Evolutionary conservation across 2,797 vertebrate species (phyloP), one percentile per base, ranked within the genome.

Genomic region (Peromyscus aztecus): DNA sequence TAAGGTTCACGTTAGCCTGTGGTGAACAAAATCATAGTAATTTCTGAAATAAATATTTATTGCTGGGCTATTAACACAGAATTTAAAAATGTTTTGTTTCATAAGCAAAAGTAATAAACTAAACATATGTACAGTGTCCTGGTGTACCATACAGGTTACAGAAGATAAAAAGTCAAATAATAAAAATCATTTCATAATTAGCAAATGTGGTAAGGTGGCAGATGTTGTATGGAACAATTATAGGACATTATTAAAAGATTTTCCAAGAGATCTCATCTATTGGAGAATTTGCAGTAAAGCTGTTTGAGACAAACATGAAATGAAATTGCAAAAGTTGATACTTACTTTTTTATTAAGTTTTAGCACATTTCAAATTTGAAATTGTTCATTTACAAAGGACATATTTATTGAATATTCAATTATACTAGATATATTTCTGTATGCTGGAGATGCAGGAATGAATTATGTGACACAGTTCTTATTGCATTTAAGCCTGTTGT

Each of bases 161-260:
- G 5, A 61, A 94, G 52, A 57, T 4, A 85, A n/a, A 90, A 85
- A 61, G 31, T 63, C 52, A 90, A 96, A 77, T 31, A 88, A 82
- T 73, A 84, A 83, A 93, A 90, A n/a, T 43, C 17, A 83, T 43
- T 89, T 76, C 91, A 37, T 75, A 90, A 57, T 86, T 93, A 95
- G 12, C 21, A 91, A 95, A 77, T 31, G 1, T 59, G 49, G 2
- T 40, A 85, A 82, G 73, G 37, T 55, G 7, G 3, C 93, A 85
- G 94, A 27, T 65, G 2, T 37, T 71, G 55, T 9, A 0, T 92
- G 84, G 84, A n/a, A 85, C 10, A 88, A 63, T 65, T 76, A 67
- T 71, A 65, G 80, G 12, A 1, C 52, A 16, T 71, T 61, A 83
- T 14, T 87, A 31, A 4, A 76, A 4, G 17, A 92, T 84, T 94